A percentile compares a stretch with the other conserved stretches of the same genome.
phyloP scores from a whole-genome alignment of 1,140 invertebrate species.

The Maconellicoccus hirsutus region DNA sequence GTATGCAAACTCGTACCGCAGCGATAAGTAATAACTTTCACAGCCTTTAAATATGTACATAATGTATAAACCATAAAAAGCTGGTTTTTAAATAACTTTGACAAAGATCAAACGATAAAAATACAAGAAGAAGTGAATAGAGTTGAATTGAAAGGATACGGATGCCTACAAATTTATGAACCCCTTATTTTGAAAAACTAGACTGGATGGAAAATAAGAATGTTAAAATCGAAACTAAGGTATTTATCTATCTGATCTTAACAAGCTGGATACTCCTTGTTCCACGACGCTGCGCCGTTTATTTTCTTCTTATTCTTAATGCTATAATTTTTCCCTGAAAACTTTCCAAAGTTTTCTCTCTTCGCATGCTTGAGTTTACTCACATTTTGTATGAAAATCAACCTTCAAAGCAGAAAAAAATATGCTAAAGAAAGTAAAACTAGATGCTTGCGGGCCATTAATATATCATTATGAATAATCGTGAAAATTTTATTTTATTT shows the following conservation, averaged over 20 bases:
- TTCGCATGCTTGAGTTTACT: background rate
- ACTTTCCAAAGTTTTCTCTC: conserved; percentile 2
- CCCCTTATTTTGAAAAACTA: conserved; percentile 5
- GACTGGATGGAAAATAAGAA: background rate
- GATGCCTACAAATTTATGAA: background rate
- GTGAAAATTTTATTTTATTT: background rate
- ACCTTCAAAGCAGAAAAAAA: background rate
- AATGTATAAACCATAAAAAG: background rate
- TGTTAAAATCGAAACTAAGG: conserved; percentile 9
- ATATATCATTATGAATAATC: background rate
- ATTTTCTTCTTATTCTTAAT: conserved; percentile 6
- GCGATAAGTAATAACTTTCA: no score
- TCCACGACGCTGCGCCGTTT: background rate
- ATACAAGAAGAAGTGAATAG: background rate
- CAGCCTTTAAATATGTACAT: no score
- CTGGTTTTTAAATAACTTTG: background rate
- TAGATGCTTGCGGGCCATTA: background rate
- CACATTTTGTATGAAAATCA: background rate
- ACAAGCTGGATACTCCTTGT: background rate
- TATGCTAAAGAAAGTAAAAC: background rate
- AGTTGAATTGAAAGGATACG: background rate
- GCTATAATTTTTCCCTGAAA: conserved; percentile 4
- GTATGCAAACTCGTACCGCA: no score
- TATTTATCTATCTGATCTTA: conserved; percentile 5
- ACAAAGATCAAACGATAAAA: background rate